Percentiles rank a stretch among this genome's conserved stretches.
These are phyloP conservation scores for Monochamus saltuarius DNA, from an alignment of 1,140 invertebrate species.

Conservation along the genomic window DNA sequence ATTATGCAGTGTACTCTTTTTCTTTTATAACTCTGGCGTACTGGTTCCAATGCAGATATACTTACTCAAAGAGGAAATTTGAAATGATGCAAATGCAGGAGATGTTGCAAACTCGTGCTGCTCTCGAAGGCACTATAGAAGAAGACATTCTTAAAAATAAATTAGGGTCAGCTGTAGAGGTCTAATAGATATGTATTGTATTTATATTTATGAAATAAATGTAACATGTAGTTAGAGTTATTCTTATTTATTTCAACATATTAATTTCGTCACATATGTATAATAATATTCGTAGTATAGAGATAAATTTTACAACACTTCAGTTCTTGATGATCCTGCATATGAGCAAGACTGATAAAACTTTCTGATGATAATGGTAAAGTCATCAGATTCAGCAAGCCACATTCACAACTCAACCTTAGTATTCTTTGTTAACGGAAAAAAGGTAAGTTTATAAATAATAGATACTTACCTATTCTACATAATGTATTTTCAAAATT, in stretches of 20 bases:
- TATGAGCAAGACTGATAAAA: too few relatives aligned
- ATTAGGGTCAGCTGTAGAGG: constrained; percentile 9
- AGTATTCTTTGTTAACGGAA: constrained; percentile 57
- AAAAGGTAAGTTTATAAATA: constrained; percentile 48
- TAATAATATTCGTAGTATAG: too few relatives aligned
- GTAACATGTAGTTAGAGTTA: too few relatives aligned
- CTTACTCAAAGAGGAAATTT: constrained; percentile 53
- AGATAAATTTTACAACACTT: too few relatives aligned
- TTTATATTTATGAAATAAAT: too few relatives aligned
- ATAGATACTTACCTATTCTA: too few relatives aligned
- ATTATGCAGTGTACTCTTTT: constrained; percentile 58
- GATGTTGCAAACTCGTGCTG: constrained; percentile 46
- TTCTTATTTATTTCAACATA: background rate
- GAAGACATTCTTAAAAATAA: background rate
- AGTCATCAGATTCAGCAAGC: too few relatives aligned
- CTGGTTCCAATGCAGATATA: constrained; percentile 58
- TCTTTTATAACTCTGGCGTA: constrained; percentile 56
- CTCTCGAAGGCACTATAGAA: constrained; percentile 50
- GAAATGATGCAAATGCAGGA: constrained; percentile 51
- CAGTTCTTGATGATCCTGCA: too few relatives aligned
- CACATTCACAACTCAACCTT: constrained; percentile 27
- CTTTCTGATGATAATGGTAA: too few relatives aligned
- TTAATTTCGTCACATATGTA: too few relatives aligned
- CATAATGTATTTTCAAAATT: constrained; percentile 2
- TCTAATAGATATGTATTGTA: background rate